Evolutionary conservation across 2,888 invertebrate species (phyloP).

Genomic region (Mimas tiliae): DNA sequence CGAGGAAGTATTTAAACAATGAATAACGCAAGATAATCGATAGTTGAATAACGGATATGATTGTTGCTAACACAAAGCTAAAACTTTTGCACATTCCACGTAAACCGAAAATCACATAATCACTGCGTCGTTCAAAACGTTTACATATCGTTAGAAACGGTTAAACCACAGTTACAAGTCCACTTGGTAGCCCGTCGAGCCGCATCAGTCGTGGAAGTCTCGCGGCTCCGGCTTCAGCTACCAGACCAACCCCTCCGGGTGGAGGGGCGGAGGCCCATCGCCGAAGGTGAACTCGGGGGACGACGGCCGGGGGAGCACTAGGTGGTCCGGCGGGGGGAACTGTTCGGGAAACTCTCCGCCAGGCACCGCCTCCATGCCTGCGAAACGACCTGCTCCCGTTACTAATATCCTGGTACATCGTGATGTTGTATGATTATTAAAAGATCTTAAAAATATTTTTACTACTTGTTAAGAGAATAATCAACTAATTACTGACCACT

Average conservation of each 20-base stretch:
- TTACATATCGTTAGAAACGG: background rate
- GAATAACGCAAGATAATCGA: background rate
- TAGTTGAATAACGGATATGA: conserved; percentile 2
- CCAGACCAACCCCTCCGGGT: conserved; percentile 82
- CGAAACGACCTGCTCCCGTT: conserved; percentile 91
- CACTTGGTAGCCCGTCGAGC: conserved; percentile 79
- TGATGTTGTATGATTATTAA: background rate
- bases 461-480: too few relatives aligned
- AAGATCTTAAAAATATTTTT: background rate
- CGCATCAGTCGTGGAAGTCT: conserved; percentile 85
- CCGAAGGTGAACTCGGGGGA: conserved; percentile 90
- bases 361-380: conserved; percentile 86
- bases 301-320: conserved; percentile 89
- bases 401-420: conserved; percentile 52
- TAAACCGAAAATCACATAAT: conserved; percentile 50
- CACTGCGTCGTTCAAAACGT: conserved; percentile 43
- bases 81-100: conserved; percentile 24
- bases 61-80: background rate
- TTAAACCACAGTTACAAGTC: conserved; percentile 60
- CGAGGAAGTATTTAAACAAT: background rate
- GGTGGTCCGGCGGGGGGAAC: conserved; percentile 87
- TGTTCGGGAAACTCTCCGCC: conserved; percentile 81
- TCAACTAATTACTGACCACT: too few relatives aligned
- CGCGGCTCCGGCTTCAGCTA: conserved; percentile 86
- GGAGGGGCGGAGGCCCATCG: conserved; percentile 79